Conservation (phyloP, 2,888 invertebrate genomes). For the Priocnemis perturbator region DNA sequence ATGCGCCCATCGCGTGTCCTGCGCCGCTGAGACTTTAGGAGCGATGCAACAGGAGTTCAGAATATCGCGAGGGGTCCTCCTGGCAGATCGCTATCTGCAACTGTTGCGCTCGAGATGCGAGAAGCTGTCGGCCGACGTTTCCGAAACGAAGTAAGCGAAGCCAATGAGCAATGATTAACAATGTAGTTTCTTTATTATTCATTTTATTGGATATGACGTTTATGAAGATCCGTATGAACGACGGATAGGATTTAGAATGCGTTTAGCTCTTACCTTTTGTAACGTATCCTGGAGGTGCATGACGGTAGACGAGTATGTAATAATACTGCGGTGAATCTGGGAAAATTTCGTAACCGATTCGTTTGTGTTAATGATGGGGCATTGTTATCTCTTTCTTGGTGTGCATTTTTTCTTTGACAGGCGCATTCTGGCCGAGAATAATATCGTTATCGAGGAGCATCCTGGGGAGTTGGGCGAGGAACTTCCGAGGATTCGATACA, state of each 20-base stretch:
- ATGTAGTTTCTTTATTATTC: no score
- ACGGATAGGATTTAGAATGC: no score
- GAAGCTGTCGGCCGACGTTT: constrained; percentile 64
- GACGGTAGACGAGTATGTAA: no score
- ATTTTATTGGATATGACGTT: no score
- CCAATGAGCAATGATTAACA: no score
- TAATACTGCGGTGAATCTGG: no score
- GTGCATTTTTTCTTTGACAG: constrained; percentile 58
- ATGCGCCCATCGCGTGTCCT: constrained; percentile 68
- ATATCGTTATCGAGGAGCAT: constrained; percentile 69
- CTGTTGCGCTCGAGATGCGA: constrained; percentile 66
- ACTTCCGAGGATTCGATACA: constrained; percentile 67
- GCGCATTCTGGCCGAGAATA: constrained; percentile 68
- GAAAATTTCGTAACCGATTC: no score
- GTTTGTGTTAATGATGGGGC: no score
- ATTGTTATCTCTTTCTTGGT: no score
- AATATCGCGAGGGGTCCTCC: constrained; percentile 64
- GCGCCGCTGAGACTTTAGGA: constrained; percentile 69
- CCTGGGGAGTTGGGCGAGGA: constrained; percentile 67
- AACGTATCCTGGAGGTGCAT: no score
- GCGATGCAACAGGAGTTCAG: constrained; percentile 70
- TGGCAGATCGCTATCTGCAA: constrained; percentile 69
- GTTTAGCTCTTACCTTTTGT: no score
- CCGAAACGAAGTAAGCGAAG: constrained; percentile 71
- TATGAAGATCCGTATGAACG: no score